phyloP scores from a whole-genome alignment of 2,888 invertebrate species.

The Netelia virgata region DNA sequence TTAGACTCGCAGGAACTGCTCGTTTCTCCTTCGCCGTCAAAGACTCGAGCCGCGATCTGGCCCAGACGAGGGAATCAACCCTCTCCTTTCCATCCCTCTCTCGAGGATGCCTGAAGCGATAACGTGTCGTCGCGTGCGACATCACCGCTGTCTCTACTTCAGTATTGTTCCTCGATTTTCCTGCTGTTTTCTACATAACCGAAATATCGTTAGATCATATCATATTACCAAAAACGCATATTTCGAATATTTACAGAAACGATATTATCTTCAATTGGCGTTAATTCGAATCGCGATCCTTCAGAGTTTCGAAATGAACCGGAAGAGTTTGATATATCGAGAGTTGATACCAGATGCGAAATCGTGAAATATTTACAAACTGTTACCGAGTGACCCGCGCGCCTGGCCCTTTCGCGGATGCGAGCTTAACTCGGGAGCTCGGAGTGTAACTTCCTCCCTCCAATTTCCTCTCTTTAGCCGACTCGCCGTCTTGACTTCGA shows the following conservation, averaged over 20 bases:
- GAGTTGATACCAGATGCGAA: conserved; percentile 11
- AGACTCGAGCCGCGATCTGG: conserved; percentile 39
- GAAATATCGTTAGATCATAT: no score
- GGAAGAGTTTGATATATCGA: no score
- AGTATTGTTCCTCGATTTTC: not conserved
- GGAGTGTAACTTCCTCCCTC: not conserved
- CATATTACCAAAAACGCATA: no score
- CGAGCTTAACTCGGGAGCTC: conserved; percentile 45
- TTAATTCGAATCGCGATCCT: no score
- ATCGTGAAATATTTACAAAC: conserved; percentile 45
- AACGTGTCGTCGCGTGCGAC: conserved; percentile 53
- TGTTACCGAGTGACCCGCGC: conserved; percentile 18
- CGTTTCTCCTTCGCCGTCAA: conserved; percentile 37
- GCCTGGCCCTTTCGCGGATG: conserved; percentile 26
- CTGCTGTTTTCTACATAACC: not conserved
- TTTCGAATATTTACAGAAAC: no score
- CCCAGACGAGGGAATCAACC: conserved; percentile 55
- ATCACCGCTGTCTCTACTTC: conserved; percentile 15
- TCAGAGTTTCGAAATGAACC: no score
- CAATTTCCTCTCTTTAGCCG: conserved; percentile 11
- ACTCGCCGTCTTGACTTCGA: conserved; percentile 63
- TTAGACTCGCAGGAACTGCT: conserved; percentile 16
- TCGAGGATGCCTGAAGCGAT: conserved; percentile 33
- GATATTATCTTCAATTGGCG: no score
- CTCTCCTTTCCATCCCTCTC: not conserved